Evolutionary conservation across 2,113 vertebrate species (phyloP), one percentile per base, ranked within the genome.

Genomic region (Eudorcas thomsonii): DNA sequence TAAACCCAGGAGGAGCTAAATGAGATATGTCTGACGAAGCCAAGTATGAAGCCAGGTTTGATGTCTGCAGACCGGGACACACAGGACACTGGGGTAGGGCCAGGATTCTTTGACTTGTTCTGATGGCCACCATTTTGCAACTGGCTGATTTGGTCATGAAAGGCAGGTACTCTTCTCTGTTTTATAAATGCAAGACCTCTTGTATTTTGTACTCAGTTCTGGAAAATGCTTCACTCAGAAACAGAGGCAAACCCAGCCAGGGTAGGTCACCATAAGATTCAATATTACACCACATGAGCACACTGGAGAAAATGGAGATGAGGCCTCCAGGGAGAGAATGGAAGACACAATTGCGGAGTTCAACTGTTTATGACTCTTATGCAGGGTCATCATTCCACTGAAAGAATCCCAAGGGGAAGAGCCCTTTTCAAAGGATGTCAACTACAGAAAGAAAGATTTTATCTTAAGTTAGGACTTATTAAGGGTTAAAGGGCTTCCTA

Each of bases 381-480:
- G 30, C 21, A 59, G 55, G 43, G 21, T 1, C 25, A 36, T 36
- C 57, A 7, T 52, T 74, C 17, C 36, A 50, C 28, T 23, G 80
- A 19, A 19, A 60, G 84, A 80, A 33, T 48, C 50, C 57, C 25
- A n/a, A 67, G 5, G 2, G 9, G 8, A 33, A 71, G 25, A 64
- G 30, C 36, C 8, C 11, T 4, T 71, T 59, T 77, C 55, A 62
- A 62, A 52, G 9, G 21, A 23, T 84, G 9, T 52, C 33, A 13
- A 10, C 60, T 10, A 55, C 11, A 64, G 12, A 55, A 57, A 94
- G n/a, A 88, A 81, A 81, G 17, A 81, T 17, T 71, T 86, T 9
- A 74, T 81, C 59, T 82, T 50, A 81, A 92, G 48, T n/a, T 89
- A 86, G 12, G n/a, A 74, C n/a, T 86, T 92, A 94, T 71, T 71